phyloP scores from a whole-genome alignment of 2,888 invertebrate species.

The Agapostemon virescens region DNA sequence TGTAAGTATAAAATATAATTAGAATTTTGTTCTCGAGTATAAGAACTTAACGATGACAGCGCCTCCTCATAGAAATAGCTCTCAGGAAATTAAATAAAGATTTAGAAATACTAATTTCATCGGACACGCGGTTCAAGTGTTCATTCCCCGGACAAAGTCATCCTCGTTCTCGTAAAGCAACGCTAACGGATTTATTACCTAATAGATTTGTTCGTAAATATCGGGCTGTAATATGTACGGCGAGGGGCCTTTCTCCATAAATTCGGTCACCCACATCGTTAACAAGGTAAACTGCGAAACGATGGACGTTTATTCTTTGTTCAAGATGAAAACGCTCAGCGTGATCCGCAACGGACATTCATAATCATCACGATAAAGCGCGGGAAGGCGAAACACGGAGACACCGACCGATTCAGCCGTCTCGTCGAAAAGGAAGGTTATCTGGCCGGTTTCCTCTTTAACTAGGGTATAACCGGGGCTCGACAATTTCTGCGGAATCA shows the following conservation, averaged over 20 bases:
- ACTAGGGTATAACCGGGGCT: constrained; percentile 29
- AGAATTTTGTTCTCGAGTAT: too few relatives aligned
- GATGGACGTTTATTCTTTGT: constrained; percentile 7
- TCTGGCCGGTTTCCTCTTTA: constrained; percentile 17
- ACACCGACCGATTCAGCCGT: constrained; percentile 12
- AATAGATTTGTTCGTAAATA: not conserved
- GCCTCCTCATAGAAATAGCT: too few relatives aligned
- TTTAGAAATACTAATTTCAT: too few relatives aligned
- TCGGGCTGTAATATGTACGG: not conserved
- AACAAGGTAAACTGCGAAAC: not conserved
- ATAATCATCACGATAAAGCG: not conserved
- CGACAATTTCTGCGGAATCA: constrained; percentile 58
- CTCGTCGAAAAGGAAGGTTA: constrained; percentile 23
- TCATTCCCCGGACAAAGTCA: too few relatives aligned
- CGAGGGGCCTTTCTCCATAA: not conserved
- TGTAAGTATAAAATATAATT: too few relatives aligned
- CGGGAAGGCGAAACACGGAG: not conserved
- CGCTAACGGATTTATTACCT: not conserved
- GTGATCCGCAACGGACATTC: not conserved
- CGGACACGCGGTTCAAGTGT: too few relatives aligned
- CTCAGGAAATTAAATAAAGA: too few relatives aligned
- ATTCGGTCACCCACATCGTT: not conserved
- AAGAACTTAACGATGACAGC: too few relatives aligned
- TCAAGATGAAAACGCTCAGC: constrained; percentile 4
- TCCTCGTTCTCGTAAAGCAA: too few relatives aligned